Percentiles rank a stretch among this genome's conserved stretches.
Conservation (phyloP, 2,113 vertebrate species). For the Gambusia holbrooki region DNA sequence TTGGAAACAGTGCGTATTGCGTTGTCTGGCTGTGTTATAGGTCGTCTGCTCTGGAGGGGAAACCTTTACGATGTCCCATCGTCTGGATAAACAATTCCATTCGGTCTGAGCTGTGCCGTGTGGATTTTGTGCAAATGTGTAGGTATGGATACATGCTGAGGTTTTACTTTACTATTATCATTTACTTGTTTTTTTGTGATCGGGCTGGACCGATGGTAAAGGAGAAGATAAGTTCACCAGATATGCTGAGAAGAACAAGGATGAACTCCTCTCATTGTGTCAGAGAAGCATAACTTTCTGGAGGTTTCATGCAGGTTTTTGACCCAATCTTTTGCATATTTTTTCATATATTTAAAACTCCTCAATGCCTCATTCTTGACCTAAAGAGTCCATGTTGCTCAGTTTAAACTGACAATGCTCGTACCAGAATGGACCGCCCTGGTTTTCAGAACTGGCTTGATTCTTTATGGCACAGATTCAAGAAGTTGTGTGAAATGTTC, state of each 20-base stretch:
- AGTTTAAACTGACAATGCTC: background rate
- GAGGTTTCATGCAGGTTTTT: constrained; percentile 52
- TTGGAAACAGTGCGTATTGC: constrained; percentile 71
- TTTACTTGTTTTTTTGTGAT: constrained; percentile 42
- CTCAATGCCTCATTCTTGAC: constrained; percentile 17
- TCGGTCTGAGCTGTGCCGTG: constrained; percentile 42
- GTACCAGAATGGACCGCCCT: background rate
- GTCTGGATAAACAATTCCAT: constrained; percentile 71
- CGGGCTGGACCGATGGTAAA: constrained; percentile 11
- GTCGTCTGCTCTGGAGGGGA: constrained; percentile 45
- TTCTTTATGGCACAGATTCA: background rate
- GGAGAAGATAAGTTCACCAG: constrained; percentile 22
- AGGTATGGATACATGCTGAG: background rate
- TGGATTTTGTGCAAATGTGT: constrained; percentile 27
- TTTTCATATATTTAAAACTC: constrained; percentile 17
- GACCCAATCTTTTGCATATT: constrained; percentile 32
- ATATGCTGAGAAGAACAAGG: constrained; percentile 33
- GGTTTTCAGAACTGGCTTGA: background rate
- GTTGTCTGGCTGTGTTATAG: constrained; percentile 66
- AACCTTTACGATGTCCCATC: constrained; percentile 48
- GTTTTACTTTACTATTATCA: constrained; percentile 25
- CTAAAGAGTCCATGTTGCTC: background rate
- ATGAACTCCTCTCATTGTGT: constrained; percentile 33
- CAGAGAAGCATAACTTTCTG: constrained; percentile 55
- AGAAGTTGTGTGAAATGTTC: background rate